phyloP scores from a whole-genome alignment of 2,888 invertebrate species.

The Eucera pruinosa region DNA sequence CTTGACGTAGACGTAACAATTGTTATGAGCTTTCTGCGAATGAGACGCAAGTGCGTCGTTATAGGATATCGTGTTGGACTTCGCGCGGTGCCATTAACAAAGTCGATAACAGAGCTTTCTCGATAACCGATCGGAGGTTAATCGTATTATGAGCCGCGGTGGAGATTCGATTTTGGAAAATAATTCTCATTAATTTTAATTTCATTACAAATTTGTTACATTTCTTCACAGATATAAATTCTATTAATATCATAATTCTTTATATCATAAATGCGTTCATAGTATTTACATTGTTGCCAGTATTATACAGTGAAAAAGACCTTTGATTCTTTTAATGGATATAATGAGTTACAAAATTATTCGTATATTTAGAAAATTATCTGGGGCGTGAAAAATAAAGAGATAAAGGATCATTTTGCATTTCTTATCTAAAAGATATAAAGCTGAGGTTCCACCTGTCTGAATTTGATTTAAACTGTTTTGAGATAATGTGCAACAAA shows the following conservation, averaged over 20 bases:
- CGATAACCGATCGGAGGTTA: slow-evolving; percentile 65
- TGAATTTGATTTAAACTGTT: too few species aligned
- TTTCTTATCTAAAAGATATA: too few species aligned
- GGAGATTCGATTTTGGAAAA: slow-evolving; percentile 32
- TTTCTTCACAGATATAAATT: neutral
- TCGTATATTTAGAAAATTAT: too few species aligned
- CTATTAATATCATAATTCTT: neutral
- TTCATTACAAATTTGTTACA: slow-evolving; percentile 41
- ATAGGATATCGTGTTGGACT: slow-evolving; percentile 67
- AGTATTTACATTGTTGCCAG: neutral
- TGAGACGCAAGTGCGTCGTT: slow-evolving; percentile 44
- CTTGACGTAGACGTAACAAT: slow-evolving; percentile 67
- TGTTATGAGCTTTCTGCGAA: slow-evolving; percentile 58
- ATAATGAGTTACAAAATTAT: too few species aligned
- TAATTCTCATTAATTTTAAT: slow-evolving; percentile 20
- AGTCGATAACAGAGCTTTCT: slow-evolving; percentile 60
- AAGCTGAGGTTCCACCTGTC: too few species aligned
- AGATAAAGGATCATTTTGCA: too few species aligned
- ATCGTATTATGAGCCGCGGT: slow-evolving; percentile 59
- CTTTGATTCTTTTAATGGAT: too few species aligned
- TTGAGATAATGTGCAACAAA: too few species aligned
- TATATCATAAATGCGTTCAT: neutral
- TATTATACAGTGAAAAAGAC: neutral
- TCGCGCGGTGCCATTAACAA: slow-evolving; percentile 65
- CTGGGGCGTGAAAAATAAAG: too few species aligned